Evolutionary conservation across 2,888 invertebrate genomes (phyloP).

Genomic region (Hydraecia micacea): DNA sequence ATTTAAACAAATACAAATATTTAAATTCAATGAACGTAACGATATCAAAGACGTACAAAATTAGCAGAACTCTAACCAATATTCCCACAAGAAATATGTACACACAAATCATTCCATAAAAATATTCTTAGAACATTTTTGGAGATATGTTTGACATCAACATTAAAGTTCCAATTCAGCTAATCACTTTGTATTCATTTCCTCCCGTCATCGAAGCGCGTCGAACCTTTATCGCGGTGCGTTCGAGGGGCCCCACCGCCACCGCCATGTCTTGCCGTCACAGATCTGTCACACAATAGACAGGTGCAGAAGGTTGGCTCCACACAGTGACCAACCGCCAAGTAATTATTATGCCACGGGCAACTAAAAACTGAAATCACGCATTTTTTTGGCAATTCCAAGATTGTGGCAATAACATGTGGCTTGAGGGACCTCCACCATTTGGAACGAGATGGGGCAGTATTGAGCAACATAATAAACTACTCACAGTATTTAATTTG

Average conservation of each 20-base stretch:
- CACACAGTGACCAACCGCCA: background rate
- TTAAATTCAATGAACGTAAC: background rate
- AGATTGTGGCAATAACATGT: no score
- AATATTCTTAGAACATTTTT: background rate
- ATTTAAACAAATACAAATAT: background rate
- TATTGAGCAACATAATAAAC: no score
- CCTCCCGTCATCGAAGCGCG: slow-evolving; percentile 10
- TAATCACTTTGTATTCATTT: slow-evolving; percentile 24
- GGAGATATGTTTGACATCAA: background rate
- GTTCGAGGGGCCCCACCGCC: slow-evolving; percentile 7
- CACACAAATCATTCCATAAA: background rate
- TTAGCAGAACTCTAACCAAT: background rate
- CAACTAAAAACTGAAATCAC: no score
- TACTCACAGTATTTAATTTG: no score
- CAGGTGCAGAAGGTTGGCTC: background rate
- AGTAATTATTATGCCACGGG: background rate
- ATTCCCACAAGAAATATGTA: background rate
- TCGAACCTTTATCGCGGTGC: slow-evolving; percentile 29
- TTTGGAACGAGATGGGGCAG: no score
- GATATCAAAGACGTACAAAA: background rate
- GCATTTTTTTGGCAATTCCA: no score
- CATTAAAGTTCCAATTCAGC: background rate
- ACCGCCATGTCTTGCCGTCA: background rate
- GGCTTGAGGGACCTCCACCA: no score
- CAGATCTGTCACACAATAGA: no score